Percentiles rank a stretch among this genome's conserved stretches.
Evolutionary conservation across 2,113 vertebrate species (phyloP).

Genomic region (Rostratula benghalensis): DNA sequence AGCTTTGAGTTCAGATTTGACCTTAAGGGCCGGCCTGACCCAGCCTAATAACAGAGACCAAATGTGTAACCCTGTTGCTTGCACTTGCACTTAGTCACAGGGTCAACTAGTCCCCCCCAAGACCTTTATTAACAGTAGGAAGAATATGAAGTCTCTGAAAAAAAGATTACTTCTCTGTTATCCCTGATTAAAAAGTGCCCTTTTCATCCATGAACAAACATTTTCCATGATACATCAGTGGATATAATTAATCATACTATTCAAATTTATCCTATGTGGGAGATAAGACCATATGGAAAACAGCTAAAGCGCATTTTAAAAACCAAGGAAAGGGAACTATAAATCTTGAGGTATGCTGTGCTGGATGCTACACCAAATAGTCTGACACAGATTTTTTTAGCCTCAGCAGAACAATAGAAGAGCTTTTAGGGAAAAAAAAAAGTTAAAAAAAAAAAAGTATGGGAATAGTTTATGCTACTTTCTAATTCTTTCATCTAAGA

Average conservation of each 20-base stretch:
- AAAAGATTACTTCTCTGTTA: background rate
- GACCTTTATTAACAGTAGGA: background rate
- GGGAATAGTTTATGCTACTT: background rate
- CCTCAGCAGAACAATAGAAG: background rate
- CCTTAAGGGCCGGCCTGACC: background rate
- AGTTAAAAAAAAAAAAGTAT: background rate
- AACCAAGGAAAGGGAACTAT: conserved; percentile 17
- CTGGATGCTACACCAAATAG: conserved; percentile 2
- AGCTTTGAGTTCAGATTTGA: background rate
- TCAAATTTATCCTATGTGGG: conserved; percentile 31
- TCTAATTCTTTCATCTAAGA: background rate
- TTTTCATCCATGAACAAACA: conserved; percentile 9
- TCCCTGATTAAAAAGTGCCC: conserved; percentile 3
- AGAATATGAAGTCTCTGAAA: background rate
- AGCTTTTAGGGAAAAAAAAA: background rate
- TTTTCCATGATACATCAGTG: background rate
- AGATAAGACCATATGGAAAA: conserved; percentile 50
- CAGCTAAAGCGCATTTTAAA: background rate
- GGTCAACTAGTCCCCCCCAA: background rate
- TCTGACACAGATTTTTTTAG: conserved; percentile 6
- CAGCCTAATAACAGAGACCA: background rate
- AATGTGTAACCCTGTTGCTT: background rate
- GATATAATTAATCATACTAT: conserved; percentile 16
- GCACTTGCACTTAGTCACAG: background rate
- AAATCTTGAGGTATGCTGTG: conserved; percentile 33